phyloP scores from a whole-genome alignment of 2,113 vertebrate genomes.

The Nothobranchius kuhntae region DNA sequence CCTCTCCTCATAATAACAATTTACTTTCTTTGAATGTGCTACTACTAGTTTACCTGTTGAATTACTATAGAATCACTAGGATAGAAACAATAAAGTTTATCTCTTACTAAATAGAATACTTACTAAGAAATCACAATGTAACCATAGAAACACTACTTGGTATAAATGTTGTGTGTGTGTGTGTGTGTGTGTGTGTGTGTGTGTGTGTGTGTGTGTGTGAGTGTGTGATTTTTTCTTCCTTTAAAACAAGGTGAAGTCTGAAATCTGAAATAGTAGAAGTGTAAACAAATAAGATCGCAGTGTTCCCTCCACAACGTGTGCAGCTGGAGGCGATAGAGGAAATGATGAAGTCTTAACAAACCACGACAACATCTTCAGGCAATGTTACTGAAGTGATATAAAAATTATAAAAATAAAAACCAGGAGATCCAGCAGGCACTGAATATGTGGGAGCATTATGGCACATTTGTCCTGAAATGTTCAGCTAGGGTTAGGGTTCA shows the following conservation, averaged over 20 bases:
- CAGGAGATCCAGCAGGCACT: constrained; percentile 14
- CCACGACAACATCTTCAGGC: constrained; percentile 20
- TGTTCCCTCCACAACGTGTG: constrained; percentile 10
- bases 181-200: no score
- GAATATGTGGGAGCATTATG: constrained; percentile 8
- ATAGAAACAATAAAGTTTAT: no score
- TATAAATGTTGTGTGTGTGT: no score
- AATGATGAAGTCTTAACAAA: constrained; percentile 24
- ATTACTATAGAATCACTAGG: no score
- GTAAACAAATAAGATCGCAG: background rate
- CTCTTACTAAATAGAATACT: no score
- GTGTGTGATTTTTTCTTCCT: constrained; percentile 27
- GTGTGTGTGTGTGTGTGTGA: constrained; percentile 3
- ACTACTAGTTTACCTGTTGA: no score
- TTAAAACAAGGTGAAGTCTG: background rate
- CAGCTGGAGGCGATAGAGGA: constrained; percentile 18
- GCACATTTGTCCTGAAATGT: constrained; percentile 25
- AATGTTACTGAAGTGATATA: constrained; percentile 22
- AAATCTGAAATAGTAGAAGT: no score
- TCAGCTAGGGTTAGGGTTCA: constrained; percentile 6
- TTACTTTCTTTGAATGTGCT: no score
- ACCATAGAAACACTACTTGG: no score
- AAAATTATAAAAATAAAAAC: background rate
- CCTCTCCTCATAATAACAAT: no score
- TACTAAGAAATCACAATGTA: no score